These are phyloP conservation scores for Torymus aiolomorphi DNA, from an alignment of 2,888 invertebrate species.

Conservation along the genomic window DNA sequence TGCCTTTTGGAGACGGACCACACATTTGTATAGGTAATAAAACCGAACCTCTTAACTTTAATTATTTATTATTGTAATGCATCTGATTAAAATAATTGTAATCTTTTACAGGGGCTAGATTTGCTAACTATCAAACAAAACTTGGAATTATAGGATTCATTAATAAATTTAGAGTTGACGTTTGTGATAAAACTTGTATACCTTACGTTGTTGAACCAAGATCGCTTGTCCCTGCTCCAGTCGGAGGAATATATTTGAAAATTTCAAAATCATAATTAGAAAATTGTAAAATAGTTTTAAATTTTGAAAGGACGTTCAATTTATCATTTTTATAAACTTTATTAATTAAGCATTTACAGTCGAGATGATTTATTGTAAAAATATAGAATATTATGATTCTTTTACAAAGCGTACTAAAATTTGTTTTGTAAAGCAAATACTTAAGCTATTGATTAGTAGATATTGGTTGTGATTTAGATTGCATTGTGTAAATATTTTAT, in stretches of 20 bases:
- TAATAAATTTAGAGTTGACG: slow-evolving; percentile 67
- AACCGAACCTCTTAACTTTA: background rate
- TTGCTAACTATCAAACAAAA: slow-evolving; percentile 71
- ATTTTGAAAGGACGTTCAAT: no score
- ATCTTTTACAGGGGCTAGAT: slow-evolving; percentile 62
- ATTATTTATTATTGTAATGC: background rate
- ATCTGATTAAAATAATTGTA: background rate
- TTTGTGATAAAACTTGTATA: slow-evolving; percentile 68
- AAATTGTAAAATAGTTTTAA: no score
- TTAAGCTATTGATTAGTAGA: no score
- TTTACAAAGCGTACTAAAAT: no score
- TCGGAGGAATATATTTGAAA: slow-evolving; percentile 66
- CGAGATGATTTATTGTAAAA: no score
- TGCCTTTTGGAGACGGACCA: slow-evolving; percentile 66
- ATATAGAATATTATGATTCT: no score
- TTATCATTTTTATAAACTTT: no score
- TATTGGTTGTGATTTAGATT: no score
- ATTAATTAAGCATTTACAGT: no score
- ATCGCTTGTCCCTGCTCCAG: slow-evolving; percentile 64
- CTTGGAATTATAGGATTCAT: slow-evolving; percentile 70
- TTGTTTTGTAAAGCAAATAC: no score
- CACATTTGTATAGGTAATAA: slow-evolving; percentile 68
- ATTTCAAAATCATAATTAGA: slow-evolving; percentile 59
- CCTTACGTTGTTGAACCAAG: slow-evolving; percentile 63
- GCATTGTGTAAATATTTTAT: no score